Percentiles rank a stretch among this genome's conserved stretches.
Evolutionary conservation across 2,888 invertebrate genomes (phyloP).

Genomic region (Rosalia funebris): DNA sequence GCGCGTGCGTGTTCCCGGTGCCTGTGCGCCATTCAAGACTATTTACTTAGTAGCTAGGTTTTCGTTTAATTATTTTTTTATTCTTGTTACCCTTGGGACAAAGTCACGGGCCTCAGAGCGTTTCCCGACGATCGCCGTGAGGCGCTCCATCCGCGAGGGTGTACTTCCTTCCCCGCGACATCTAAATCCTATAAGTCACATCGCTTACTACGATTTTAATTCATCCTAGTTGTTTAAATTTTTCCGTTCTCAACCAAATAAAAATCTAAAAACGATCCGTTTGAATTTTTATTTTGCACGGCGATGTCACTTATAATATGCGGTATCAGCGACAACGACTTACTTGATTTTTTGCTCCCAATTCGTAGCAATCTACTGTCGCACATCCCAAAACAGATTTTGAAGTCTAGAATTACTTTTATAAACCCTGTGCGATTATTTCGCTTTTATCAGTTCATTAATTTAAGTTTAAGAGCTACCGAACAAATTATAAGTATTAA

Average conservation of each 20-base stretch:
- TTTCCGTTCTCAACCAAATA: neutral
- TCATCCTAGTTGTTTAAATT: neutral
- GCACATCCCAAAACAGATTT: too few relatives aligned
- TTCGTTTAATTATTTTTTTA: slow-evolving; percentile 44
- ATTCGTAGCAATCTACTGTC: too few relatives aligned
- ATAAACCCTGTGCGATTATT: too few relatives aligned
- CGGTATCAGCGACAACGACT: neutral
- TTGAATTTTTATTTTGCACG: neutral
- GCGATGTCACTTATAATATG: neutral
- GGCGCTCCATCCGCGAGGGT: neutral
- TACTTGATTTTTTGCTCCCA: neutral
- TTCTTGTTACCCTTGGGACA: slow-evolving; percentile 39
- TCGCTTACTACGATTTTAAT: neutral
- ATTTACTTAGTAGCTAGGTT: slow-evolving; percentile 57
- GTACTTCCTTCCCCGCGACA: neutral
- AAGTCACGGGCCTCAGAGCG: slow-evolving; percentile 42
- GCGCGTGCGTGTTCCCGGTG: slow-evolving; percentile 38
- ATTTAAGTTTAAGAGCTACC: too few relatives aligned
- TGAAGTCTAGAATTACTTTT: too few relatives aligned
- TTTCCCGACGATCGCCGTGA: neutral
- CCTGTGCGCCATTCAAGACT: slow-evolving; percentile 53
- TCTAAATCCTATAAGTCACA: neutral
- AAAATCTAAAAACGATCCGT: neutral
- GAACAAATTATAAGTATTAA: too few relatives aligned
- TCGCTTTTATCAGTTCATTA: too few relatives aligned